Evolutionary conservation across 2,888 invertebrate species (phyloP).

Genomic region (Cryptocheilus praepositus): DNA sequence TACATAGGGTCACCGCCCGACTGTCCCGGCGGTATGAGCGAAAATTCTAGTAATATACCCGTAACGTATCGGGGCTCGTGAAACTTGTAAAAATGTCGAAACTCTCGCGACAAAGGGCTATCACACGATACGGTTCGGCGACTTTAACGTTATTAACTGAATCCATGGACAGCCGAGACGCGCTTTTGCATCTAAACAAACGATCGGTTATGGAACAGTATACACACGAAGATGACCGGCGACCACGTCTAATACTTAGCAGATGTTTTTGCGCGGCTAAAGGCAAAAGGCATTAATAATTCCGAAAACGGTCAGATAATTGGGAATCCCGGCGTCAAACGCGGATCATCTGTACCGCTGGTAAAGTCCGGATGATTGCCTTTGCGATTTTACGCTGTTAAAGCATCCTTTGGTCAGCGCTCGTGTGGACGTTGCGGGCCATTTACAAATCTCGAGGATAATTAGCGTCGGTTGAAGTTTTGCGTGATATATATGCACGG

Average conservation of each 20-base stretch:
- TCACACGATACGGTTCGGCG: too few relatives aligned
- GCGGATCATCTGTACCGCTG: not conserved
- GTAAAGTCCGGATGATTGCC: constrained; percentile 24
- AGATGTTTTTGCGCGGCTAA: constrained; percentile 27
- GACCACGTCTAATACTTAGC: constrained; percentile 29
- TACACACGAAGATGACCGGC: too few relatives aligned
- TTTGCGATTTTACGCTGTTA: constrained; percentile 18
- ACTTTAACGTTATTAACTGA: too few relatives aligned
- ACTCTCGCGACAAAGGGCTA: not conserved
- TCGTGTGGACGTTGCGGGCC: too few relatives aligned
- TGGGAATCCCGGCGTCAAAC: constrained; percentile 23
- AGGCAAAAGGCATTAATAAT: constrained; percentile 24
- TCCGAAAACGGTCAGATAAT: constrained; percentile 28
- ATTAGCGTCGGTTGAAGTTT: too few relatives aligned
- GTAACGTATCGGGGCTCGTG: constrained; percentile 27
- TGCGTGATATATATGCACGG: too few relatives aligned
- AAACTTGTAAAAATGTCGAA: constrained; percentile 24
- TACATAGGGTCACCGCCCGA: constrained; percentile 42
- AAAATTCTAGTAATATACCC: constrained; percentile 31
- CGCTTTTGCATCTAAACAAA: too few relatives aligned
- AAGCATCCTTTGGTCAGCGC: constrained; percentile 19
- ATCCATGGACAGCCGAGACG: too few relatives aligned
- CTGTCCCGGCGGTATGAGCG: constrained; percentile 20
- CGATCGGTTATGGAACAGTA: not conserved
- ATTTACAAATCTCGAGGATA: too few relatives aligned